These are phyloP conservation scores for Prorops nasuta DNA, from an alignment of 1,140 invertebrate genomes.

Conservation along the genomic window DNA sequence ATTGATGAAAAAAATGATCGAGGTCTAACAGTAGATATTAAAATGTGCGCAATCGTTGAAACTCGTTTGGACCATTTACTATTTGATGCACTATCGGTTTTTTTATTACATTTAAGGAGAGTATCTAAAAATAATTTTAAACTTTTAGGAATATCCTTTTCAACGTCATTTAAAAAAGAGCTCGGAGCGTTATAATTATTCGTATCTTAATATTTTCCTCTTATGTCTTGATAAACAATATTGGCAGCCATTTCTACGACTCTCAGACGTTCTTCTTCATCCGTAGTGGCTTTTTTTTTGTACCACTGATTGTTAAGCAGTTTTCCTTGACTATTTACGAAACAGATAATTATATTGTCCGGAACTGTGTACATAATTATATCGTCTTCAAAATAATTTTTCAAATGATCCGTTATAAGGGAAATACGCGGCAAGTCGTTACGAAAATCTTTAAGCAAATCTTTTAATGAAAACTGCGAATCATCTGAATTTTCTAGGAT, in stretches of 20 bases:
- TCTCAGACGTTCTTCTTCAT: constrained; percentile 13
- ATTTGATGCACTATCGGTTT: constrained; percentile 1
- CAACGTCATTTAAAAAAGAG: not conserved
- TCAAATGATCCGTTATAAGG: too few relatives aligned
- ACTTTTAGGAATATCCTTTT: not conserved
- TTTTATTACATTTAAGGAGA: constrained; percentile 8
- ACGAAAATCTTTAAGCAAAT: too few relatives aligned
- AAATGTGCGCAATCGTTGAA: constrained; percentile 17
- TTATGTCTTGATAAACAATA: constrained; percentile 37
- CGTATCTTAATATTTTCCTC: constrained; percentile 18
- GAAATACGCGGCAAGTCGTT: too few relatives aligned
- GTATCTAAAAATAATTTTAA: not conserved
- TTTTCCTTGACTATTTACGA: too few relatives aligned
- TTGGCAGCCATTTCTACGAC: constrained; percentile 25
- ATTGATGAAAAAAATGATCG: constrained; percentile 25
- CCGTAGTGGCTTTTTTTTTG: constrained; percentile 2
- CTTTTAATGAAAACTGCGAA: too few relatives aligned
- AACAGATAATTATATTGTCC: too few relatives aligned
- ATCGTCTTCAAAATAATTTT: too few relatives aligned
- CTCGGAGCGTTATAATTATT: constrained; percentile 8
- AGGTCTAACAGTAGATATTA: constrained; percentile 25
- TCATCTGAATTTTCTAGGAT: too few relatives aligned
- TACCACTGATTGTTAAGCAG: constrained; percentile 20
- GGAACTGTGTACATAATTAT: too few relatives aligned
- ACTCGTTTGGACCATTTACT: not conserved